Percentiles rank a stretch among this genome's conserved stretches.
Evolutionary conservation across 2,113 vertebrate species (phyloP).

Genomic region (Seriola aureovittata): DNA sequence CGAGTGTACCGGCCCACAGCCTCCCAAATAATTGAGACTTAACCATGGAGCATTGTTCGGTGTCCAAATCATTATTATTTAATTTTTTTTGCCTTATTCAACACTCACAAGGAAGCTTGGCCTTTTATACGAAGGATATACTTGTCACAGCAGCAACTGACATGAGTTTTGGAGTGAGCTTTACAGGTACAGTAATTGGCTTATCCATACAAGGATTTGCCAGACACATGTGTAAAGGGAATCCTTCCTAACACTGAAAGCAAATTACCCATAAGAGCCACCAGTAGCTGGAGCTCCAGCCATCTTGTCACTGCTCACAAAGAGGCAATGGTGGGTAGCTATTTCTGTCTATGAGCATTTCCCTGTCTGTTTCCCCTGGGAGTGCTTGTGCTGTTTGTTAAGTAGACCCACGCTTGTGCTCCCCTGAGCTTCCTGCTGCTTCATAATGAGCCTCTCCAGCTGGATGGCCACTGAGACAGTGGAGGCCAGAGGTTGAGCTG

Average conservation of each 20-base stretch:
- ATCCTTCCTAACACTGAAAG: conserved; percentile 30
- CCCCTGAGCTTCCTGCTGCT: conserved; percentile 49
- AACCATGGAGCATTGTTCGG: conserved; percentile 13
- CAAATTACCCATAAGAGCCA: conserved; percentile 49
- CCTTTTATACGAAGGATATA: neutral
- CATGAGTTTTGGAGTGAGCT: conserved; percentile 21
- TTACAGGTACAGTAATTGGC: conserved; percentile 49
- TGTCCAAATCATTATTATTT: neutral
- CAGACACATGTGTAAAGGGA: conserved; percentile 17
- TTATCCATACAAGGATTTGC: conserved; percentile 33
- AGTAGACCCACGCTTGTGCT: conserved; percentile 47
- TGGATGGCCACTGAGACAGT: conserved; percentile 31
- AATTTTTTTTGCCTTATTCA: conserved; percentile 9
- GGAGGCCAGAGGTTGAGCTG: conserved; percentile 62
- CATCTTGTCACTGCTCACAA: conserved; percentile 23
- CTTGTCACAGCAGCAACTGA: conserved; percentile 8
- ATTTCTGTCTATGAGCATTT: conserved; percentile 58
- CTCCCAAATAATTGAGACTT: conserved; percentile 46
- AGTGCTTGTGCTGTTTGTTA: conserved; percentile 59
- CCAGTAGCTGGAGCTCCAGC: neutral
- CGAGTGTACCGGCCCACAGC: conserved; percentile 1
- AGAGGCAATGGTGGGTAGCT: conserved; percentile 13
- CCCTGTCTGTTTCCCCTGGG: conserved; percentile 38
- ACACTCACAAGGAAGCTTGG: conserved; percentile 7
- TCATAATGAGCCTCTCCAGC: conserved; percentile 68